These are phyloP conservation scores for Lasius platythorax DNA, from an alignment of 2,888 invertebrate species.

Conservation along the genomic window DNA sequence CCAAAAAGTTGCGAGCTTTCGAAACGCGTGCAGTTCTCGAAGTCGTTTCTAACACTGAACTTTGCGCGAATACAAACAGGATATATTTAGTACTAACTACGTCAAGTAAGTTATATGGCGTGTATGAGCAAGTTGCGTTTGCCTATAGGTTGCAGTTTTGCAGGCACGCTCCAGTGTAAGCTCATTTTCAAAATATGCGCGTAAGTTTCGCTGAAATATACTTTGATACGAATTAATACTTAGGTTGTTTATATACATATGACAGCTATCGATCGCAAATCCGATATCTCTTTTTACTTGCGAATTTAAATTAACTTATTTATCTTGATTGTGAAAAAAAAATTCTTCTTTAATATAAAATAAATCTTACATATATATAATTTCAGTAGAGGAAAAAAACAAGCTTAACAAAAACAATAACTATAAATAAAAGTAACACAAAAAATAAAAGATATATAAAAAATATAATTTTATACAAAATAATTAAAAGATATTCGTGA, in stretches of 20 bases:
- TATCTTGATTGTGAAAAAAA: background rate
- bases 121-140: background rate
- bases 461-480: background rate
- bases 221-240: background rate
- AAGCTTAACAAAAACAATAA: background rate
- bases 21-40: background rate
- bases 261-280: background rate
- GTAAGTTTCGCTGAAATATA: background rate
- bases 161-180: background rate
- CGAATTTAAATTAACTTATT: background rate
- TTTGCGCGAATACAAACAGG: background rate
- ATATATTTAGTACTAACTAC: background rate
- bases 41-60: background rate
- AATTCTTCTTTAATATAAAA: background rate
- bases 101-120: background rate
- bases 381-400: background rate
- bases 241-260: background rate
- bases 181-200: background rate
- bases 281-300: background rate
- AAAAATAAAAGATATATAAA: background rate
- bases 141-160: background rate
- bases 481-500: conserved; percentile 2
- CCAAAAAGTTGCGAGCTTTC: background rate
- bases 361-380: background rate
- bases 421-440: too few species aligned